Conservation (phyloP, 1,140 invertebrate genomes). For the Daktulosphaira vitifoliae region DNA sequence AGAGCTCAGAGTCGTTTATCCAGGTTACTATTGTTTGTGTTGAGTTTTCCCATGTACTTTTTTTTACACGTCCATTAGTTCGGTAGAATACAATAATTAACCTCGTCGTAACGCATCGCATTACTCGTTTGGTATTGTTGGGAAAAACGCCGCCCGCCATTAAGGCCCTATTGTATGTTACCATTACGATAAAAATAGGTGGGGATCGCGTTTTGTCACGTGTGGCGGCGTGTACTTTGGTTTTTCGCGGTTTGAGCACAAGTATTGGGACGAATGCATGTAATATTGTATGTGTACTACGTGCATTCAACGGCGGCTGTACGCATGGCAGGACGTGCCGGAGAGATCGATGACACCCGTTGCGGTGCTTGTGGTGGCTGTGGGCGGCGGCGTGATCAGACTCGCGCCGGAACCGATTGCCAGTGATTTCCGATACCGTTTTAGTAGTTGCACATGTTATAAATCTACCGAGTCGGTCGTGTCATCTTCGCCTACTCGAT, state of each 20-base stretch:
- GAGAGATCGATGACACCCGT: constrained; percentile 32
- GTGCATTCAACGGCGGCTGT: constrained; percentile 12
- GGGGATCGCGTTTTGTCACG: too few relatives aligned
- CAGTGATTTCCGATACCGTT: constrained; percentile 25
- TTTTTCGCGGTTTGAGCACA: neutral
- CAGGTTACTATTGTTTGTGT: constrained; percentile 51
- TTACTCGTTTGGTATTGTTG: too few relatives aligned
- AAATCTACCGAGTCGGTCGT: too few relatives aligned
- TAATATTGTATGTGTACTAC: neutral
- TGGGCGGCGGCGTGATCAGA: neutral
- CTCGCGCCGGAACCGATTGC: constrained; percentile 3
- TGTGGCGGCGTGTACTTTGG: neutral
- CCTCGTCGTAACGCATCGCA: too few relatives aligned
- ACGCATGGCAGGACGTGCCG: constrained; percentile 29
- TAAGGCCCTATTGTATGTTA: too few relatives aligned
- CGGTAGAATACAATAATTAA: too few relatives aligned
- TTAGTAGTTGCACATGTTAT: too few relatives aligned
- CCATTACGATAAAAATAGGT: too few relatives aligned
- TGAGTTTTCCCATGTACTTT: neutral
- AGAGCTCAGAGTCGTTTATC: constrained; percentile 60
- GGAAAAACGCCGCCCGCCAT: too few relatives aligned
- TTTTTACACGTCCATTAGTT: too few relatives aligned
- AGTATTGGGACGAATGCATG: too few relatives aligned
- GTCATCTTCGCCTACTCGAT: too few relatives aligned
- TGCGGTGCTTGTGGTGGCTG: neutral